These are phyloP conservation scores for Ericerus pela DNA, from an alignment of 1,140 invertebrate genomes.

Conservation along the genomic window DNA sequence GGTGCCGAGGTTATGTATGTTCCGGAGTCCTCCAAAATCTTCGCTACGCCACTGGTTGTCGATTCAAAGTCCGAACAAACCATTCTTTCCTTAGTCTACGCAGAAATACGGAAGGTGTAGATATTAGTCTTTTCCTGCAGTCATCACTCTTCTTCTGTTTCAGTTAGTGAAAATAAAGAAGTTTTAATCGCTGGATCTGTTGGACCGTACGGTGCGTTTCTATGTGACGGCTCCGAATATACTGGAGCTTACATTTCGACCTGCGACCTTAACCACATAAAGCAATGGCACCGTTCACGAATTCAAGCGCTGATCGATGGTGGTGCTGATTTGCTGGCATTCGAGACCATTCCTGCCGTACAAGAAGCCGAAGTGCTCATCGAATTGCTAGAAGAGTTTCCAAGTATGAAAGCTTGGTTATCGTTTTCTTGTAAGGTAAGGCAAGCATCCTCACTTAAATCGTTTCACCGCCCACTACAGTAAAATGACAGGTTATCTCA, in stretches of 20 bases:
- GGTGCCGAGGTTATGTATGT: too few species aligned
- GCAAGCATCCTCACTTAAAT: not conserved
- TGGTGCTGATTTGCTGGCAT: slow-evolving; percentile 63
- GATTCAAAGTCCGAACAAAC: too few species aligned
- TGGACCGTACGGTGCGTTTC: slow-evolving; percentile 75
- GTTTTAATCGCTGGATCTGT: slow-evolving; percentile 64
- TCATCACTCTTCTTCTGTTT: not conserved
- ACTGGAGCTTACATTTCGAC: slow-evolving; percentile 61
- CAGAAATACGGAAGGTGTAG: too few species aligned
- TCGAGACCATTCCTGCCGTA: slow-evolving; percentile 77
- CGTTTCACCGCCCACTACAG: not conserved
- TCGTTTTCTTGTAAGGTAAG: slow-evolving; percentile 65
- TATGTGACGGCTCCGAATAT: slow-evolving; percentile 82
- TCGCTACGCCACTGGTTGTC: too few species aligned
- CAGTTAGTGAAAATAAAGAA: slow-evolving; percentile 3
- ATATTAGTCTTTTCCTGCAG: too few species aligned
- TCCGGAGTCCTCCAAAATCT: too few species aligned
- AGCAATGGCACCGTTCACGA: slow-evolving; percentile 63
- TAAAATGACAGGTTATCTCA: not conserved
- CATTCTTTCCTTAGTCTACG: too few species aligned
- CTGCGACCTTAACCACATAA: slow-evolving; percentile 47
- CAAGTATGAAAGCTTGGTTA: slow-evolving; percentile 58
- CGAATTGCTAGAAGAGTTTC: slow-evolving; percentile 56
- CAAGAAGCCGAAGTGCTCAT: slow-evolving; percentile 67
- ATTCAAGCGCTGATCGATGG: slow-evolving; percentile 56